Conservation (phyloP, 2,113 vertebrate genomes). For the Pterophyllum scalare region DNA sequence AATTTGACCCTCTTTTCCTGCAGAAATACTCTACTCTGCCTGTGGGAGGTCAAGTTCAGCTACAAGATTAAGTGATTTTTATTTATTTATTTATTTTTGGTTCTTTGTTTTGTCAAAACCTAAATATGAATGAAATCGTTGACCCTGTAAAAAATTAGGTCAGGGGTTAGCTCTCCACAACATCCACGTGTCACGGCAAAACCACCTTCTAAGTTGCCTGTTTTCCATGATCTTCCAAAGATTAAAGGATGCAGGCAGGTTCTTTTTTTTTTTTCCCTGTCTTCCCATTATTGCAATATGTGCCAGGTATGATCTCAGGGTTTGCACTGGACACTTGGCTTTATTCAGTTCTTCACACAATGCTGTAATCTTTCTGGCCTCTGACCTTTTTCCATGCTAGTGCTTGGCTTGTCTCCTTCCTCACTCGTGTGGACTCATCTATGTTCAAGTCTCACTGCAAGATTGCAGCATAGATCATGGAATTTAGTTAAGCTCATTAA, state of each 20-base stretch:
- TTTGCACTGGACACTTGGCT: slow-evolving; percentile 40
- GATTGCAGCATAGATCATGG: background rate
- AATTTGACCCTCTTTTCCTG: background rate
- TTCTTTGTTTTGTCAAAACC: background rate
- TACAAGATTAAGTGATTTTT: background rate
- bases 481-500: background rate
- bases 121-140: background rate
- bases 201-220: background rate
- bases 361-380: slow-evolving; percentile 40
- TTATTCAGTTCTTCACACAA: slow-evolving; percentile 17
- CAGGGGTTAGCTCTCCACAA: slow-evolving; percentile 19
- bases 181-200: slow-evolving; percentile 28
- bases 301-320: slow-evolving; percentile 58
- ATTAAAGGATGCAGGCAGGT: background rate
- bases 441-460: background rate
- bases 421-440: slow-evolving; percentile 12
- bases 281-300: slow-evolving; percentile 14
- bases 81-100: too few relatives aligned
- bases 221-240: slow-evolving; percentile 35
- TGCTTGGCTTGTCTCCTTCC: slow-evolving; percentile 10
- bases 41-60: background rate
- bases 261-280: background rate
- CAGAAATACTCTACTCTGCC: background rate
- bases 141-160: background rate
- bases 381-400: slow-evolving; percentile 50